These are phyloP conservation scores for Pristionchus arcanus DNA, from an alignment of 2,888 invertebrate genomes.

Conservation along the genomic window DNA sequence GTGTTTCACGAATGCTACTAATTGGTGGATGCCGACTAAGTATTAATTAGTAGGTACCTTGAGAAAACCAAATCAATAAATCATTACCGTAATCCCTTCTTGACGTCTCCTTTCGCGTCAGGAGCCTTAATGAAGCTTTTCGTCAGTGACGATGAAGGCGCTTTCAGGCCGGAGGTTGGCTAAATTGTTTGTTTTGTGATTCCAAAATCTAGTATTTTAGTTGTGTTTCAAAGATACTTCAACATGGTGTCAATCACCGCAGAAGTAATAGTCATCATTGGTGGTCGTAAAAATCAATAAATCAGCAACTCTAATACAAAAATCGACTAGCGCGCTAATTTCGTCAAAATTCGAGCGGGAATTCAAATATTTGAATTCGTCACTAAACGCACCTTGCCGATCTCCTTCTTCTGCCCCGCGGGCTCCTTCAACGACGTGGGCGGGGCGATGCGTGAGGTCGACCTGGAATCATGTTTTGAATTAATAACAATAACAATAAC, in stretches of 20 bases:
- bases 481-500: not conserved
- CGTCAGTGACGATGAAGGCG: not conserved
- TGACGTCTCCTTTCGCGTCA: not conserved
- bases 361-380: not conserved
- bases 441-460: not conserved
- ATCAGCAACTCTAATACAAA: too few species aligned
- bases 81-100: constrained; percentile 34
- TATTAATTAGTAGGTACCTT: too few species aligned
- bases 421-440: not conserved
- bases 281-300: too few species aligned
- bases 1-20: too few species aligned
- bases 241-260: too few species aligned
- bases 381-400: not conserved
- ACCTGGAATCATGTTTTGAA: not conserved
- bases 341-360: not conserved
- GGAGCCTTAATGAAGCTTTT: constrained; percentile 33
- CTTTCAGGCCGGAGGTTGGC: constrained; percentile 5
- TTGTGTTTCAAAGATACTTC: too few species aligned
- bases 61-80: not conserved
- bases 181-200: too few species aligned
- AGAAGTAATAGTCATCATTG: too few species aligned
- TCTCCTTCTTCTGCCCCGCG: not conserved
- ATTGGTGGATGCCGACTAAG: too few species aligned
- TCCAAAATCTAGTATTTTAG: not conserved
- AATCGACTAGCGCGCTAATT: not conserved